Percentiles rank a stretch among this genome's conserved stretches.
Conservation (phyloP, 2,797 vertebrate genomes). For the Rousettus madagascariensis region DNA sequence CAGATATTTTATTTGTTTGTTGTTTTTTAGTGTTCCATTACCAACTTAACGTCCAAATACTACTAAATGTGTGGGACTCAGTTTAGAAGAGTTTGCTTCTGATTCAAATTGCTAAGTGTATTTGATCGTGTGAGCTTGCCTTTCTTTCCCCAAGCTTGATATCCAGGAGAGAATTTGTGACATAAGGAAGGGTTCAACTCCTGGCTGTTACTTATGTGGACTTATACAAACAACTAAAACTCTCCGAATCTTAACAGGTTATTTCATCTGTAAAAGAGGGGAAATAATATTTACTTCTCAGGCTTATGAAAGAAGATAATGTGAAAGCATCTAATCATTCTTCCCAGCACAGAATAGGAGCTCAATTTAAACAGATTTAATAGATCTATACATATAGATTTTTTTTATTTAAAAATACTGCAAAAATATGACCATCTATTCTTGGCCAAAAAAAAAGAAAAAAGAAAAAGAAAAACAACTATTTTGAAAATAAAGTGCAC, state of each 20-base stretch:
- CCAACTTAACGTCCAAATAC: not conserved
- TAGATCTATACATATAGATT: not conserved
- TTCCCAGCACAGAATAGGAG: not conserved
- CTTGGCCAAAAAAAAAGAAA: not conserved
- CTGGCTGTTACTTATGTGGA: not conserved
- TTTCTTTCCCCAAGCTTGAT: not conserved
- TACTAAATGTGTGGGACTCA: not conserved
- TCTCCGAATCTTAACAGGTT: not conserved
- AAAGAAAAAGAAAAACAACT: no score
- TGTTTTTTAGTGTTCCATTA: not conserved
- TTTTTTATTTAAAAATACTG: slow-evolving; percentile 27
- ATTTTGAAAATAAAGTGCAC: not conserved
- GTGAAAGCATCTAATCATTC: not conserved
- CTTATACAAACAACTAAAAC: not conserved
- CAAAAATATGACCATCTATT: not conserved
- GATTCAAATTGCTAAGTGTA: not conserved
- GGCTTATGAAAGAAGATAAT: not conserved
- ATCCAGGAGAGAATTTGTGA: not conserved
- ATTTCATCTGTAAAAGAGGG: not conserved
- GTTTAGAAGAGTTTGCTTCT: not conserved
- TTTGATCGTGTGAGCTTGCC: not conserved
- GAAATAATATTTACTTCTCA: not conserved
- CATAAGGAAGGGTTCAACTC: not conserved
- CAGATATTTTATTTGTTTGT: not conserved
- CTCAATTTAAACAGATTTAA: not conserved